Conservation (phyloP, 2,888 invertebrate genomes). For the Steinernema hermaphroditum region DNA sequence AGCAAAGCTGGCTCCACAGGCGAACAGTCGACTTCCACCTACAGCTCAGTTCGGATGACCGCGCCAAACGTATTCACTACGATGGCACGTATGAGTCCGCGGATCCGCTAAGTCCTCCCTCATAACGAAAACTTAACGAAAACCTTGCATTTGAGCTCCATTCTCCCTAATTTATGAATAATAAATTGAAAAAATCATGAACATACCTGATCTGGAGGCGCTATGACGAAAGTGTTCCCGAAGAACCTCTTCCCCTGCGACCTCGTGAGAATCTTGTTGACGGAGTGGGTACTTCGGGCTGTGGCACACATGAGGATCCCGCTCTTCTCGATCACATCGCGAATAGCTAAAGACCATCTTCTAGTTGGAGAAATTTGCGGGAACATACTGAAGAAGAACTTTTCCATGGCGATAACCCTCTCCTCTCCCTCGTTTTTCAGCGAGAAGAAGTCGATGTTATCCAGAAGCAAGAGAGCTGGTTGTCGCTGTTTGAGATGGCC, state of each 20-base stretch:
- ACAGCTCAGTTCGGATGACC: conserved; percentile 44
- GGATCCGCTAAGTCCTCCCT: not conserved
- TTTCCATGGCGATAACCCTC: conserved; percentile 47
- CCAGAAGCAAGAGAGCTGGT: conserved; percentile 52
- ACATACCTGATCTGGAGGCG: conserved; percentile 31
- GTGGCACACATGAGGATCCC: conserved; percentile 36
- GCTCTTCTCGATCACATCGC: conserved; percentile 30
- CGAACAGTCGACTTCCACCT: conserved; percentile 51
- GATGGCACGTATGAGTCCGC: conserved; percentile 47
- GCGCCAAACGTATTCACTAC: conserved; percentile 42
- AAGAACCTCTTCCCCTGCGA: conserved; percentile 36
- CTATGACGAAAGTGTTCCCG: conserved; percentile 27
- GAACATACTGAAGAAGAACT: conserved; percentile 47
- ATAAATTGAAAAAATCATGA: not conserved
- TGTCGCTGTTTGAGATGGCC: conserved; percentile 38
- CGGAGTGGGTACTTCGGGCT: not conserved
- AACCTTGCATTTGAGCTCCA: conserved; percentile 3
- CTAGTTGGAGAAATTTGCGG: no score
- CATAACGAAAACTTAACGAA: not conserved
- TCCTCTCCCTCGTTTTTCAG: conserved; percentile 53
- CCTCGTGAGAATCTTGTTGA: conserved; percentile 19
- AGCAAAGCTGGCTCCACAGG: conserved; percentile 58
- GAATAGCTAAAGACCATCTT: conserved; percentile 33
- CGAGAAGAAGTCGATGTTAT: conserved; percentile 53
- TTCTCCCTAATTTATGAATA: conserved; percentile 20